A percentile compares a stretch with the other conserved stretches of the same genome.
phyloP scores from a whole-genome alignment of 2,113 vertebrate species.

The Tringa solitaria region DNA sequence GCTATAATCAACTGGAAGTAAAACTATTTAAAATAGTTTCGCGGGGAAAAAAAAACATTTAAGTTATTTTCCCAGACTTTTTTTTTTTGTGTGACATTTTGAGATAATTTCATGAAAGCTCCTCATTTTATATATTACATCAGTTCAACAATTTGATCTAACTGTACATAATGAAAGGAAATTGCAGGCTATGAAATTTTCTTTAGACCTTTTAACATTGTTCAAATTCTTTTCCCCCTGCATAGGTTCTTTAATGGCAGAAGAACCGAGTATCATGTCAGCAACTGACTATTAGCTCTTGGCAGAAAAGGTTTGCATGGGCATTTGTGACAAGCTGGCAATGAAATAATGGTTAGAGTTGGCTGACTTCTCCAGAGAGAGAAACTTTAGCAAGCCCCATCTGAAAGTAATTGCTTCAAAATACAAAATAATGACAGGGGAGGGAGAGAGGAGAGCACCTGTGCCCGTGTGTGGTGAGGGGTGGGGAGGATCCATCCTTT shows the following conservation, averaged over 20 bases:
- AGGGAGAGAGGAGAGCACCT: neutral
- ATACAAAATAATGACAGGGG: neutral
- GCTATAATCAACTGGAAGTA: slow-evolving; percentile 18
- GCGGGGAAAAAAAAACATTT: neutral
- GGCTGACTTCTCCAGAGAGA: neutral
- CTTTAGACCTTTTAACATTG: slow-evolving; percentile 29
- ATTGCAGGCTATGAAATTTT: slow-evolving; percentile 25
- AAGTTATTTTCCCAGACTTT: neutral
- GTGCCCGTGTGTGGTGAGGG: rapidly evolving
- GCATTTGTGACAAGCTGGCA: slow-evolving; percentile 46
- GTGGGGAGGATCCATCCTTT: neutral
- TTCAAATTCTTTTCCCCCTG: neutral
- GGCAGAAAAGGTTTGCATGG: slow-evolving; percentile 26
- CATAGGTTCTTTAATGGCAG: neutral
- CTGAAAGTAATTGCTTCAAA: slow-evolving; percentile 23
- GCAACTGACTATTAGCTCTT: slow-evolving; percentile 16
- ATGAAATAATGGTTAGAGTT: slow-evolving; percentile 24
- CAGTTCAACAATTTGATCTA: slow-evolving; percentile 30
- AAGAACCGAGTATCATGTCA: slow-evolving; percentile 6
- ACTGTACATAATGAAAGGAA: slow-evolving; percentile 52
- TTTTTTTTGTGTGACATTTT: neutral
- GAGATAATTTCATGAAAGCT: slow-evolving; percentile 14
- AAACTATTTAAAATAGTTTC: slow-evolving; percentile 16
- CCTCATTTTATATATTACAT: neutral
- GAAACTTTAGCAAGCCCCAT: neutral